Conservation (phyloP, 2,797 vertebrate species). For the Alca torda region DNA sequence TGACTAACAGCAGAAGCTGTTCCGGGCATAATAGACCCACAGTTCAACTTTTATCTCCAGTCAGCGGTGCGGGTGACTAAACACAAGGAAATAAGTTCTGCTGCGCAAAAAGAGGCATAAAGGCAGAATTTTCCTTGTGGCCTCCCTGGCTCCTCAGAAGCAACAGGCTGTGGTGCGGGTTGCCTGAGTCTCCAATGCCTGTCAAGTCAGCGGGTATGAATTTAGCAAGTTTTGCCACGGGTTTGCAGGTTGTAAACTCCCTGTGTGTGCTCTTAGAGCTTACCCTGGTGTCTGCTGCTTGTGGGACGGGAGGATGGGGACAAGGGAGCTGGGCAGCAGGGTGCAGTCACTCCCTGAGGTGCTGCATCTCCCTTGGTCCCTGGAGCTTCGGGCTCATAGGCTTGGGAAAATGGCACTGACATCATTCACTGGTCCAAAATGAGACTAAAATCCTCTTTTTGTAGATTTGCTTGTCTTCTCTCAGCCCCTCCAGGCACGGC, state of each 20-base stretch:
- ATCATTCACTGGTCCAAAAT: background rate
- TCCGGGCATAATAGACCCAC: background rate
- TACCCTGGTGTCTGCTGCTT: background rate
- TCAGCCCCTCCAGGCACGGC: background rate
- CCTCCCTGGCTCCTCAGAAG: background rate
- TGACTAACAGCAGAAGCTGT: background rate
- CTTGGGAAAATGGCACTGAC: fast-evolving
- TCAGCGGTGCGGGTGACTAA: background rate
- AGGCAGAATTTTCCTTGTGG: background rate
- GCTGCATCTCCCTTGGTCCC: background rate
- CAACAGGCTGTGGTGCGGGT: background rate
- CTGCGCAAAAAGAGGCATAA: background rate
- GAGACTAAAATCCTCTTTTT: background rate
- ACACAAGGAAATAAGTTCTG: background rate
- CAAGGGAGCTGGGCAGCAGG: background rate
- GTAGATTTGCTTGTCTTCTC: background rate
- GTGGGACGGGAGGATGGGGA: background rate
- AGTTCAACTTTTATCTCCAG: background rate
- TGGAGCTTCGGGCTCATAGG: background rate
- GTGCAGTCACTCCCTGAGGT: fast-evolving
- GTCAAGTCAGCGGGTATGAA: fast-evolving
- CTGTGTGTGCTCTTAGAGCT: fast-evolving
- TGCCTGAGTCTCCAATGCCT: background rate
- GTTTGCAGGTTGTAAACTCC: background rate
- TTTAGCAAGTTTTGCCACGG: background rate